Conservation (phyloP, 2,113 vertebrate species). For the Epinephelus moara region DNA sequence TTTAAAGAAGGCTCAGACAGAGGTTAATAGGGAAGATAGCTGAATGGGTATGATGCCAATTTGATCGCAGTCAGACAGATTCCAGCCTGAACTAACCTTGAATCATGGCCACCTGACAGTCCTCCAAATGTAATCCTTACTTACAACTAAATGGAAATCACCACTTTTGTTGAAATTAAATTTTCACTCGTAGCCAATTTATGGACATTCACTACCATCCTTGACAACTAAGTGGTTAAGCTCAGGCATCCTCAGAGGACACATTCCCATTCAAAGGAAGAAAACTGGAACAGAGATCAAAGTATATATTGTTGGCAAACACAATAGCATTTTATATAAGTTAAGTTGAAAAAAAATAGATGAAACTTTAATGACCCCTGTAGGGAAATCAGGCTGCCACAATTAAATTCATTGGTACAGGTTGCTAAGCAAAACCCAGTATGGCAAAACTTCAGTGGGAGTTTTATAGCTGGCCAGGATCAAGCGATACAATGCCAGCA, state of each 20-base stretch:
- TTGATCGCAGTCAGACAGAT: background rate
- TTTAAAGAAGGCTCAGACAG: background rate
- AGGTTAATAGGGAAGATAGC: background rate
- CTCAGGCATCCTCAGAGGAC: constrained; percentile 11
- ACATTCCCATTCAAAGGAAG: constrained; percentile 1
- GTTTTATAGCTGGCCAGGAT: constrained; percentile 13
- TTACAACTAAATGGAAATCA: background rate
- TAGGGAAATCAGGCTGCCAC: constrained; percentile 41
- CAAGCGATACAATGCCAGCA: background rate
- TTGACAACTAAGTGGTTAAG: background rate
- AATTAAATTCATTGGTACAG: background rate
- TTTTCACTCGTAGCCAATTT: background rate
- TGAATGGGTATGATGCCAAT: background rate
- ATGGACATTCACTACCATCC: background rate
- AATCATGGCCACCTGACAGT: background rate
- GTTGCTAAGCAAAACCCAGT: background rate
- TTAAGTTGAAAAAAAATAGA: background rate
- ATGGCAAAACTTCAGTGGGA: constrained; percentile 4
- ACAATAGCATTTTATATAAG: constrained; percentile 15
- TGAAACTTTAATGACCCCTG: constrained; percentile 33
- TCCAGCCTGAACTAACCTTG: too few relatives aligned
- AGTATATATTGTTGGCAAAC: constrained; percentile 34
- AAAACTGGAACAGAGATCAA: constrained; percentile 29
- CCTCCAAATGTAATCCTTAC: background rate
- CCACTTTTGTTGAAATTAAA: background rate